Evolutionary conservation across 2,888 invertebrate genomes (phyloP).

Genomic region (Crematogaster levior): DNA sequence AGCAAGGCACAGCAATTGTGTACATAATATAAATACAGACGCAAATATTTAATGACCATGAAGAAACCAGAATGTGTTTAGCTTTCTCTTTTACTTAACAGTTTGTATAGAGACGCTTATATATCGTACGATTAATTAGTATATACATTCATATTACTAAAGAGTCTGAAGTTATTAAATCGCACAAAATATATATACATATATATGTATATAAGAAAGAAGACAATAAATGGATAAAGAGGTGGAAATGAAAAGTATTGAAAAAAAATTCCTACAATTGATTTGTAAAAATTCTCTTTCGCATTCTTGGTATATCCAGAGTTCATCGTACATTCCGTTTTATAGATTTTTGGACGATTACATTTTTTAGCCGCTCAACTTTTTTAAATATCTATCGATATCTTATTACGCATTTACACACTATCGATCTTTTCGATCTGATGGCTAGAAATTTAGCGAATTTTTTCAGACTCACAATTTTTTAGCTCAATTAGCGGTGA

Average conservation of each 20-base stretch:
- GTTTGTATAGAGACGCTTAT: background rate
- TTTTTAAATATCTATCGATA: slow-evolving; percentile 47
- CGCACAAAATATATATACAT: too few relatives aligned
- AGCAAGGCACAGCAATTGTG: background rate
- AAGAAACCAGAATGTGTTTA: background rate
- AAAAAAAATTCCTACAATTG: slow-evolving; percentile 27
- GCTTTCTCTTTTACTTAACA: background rate
- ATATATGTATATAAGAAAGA: background rate
- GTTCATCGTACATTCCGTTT: background rate
- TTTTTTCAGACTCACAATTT: slow-evolving; percentile 20
- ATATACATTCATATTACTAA: too few relatives aligned
- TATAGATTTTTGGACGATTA: slow-evolving; percentile 38
- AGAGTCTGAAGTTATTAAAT: too few relatives aligned
- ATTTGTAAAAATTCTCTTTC: slow-evolving; percentile 42
- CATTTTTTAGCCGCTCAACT: background rate
- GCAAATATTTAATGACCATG: slow-evolving; percentile 12
- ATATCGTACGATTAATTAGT: background rate
- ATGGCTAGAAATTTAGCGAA: slow-evolving; percentile 30
- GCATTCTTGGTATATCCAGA: slow-evolving; percentile 50
- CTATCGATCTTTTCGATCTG: background rate
- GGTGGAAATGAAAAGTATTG: background rate
- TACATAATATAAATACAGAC: background rate
- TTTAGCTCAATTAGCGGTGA: slow-evolving; percentile 55
- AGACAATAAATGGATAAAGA: background rate
- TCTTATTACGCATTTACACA: background rate